Conservation (phyloP, 2,888 invertebrate genomes). For the Hydroisotoma schaefferi region DNA sequence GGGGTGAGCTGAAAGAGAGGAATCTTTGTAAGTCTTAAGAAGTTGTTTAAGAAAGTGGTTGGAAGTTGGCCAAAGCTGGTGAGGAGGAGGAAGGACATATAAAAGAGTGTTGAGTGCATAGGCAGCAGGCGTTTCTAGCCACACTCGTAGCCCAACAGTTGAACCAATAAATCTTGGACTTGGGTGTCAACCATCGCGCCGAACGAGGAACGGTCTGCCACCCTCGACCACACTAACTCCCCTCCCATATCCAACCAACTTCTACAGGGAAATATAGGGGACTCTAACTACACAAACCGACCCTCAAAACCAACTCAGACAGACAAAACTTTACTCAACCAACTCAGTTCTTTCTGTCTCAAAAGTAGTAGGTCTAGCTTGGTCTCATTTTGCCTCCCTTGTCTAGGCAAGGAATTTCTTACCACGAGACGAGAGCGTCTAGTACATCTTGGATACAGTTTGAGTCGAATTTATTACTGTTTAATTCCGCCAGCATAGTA, state of each 20-base stretch:
- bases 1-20: neutral
- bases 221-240: conserved; percentile 45
- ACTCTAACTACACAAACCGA: neutral
- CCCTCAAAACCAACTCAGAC: neutral
- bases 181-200: conserved; percentile 49
- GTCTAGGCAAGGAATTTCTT: too few species aligned
- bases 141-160: conserved; percentile 47
- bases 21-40: neutral
- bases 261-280: neutral
- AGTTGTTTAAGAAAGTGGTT: neutral
- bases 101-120: conserved; percentile 26
- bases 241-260: neutral
- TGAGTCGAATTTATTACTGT: too few species aligned
- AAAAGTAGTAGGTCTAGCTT: too few species aligned
- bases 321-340: neutral
- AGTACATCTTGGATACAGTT: too few species aligned
- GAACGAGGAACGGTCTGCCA: conserved; percentile 49
- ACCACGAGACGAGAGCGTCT: too few species aligned
- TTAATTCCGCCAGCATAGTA: too few species aligned
- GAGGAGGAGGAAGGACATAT: conserved; percentile 18
- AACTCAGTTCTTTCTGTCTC: neutral
- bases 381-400: too few species aligned
- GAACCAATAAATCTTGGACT: conserved; percentile 49
- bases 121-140: conserved; percentile 48
- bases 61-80: conserved; percentile 11